These are phyloP conservation scores for Actenoides hombroni DNA, from an alignment of 2,113 vertebrate species.

Conservation along the genomic window DNA sequence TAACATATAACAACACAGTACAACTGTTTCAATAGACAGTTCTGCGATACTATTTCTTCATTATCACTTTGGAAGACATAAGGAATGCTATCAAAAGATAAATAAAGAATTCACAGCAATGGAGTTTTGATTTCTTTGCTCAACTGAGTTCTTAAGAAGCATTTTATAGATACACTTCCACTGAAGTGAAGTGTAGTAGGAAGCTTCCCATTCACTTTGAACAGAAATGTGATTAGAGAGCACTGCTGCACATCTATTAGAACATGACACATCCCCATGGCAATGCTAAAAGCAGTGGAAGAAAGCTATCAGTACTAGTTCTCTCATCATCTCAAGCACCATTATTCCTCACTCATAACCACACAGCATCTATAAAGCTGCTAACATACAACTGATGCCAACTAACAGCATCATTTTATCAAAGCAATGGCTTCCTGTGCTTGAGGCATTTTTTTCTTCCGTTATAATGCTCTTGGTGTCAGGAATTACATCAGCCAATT, in stretches of 20 bases:
- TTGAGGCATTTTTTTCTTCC: not conserved
- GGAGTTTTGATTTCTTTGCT: not conserved
- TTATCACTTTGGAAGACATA: not conserved
- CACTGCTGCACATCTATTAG: not conserved
- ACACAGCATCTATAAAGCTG: not conserved
- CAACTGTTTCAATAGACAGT: not conserved
- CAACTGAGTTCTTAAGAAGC: not conserved
- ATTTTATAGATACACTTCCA: not conserved
- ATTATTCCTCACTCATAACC: not conserved
- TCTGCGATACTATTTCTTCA: not conserved
- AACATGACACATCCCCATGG: not conserved
- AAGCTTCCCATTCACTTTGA: not conserved
- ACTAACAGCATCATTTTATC: not conserved
- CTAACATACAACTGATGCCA: not conserved
- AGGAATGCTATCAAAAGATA: not conserved
- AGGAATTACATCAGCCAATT: constrained; percentile 14
- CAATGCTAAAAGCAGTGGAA: not conserved
- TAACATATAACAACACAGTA: not conserved
- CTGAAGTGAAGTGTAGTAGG: not conserved
- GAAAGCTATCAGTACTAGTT: not conserved
- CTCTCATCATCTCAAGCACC: not conserved
- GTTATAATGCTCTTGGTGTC: not conserved
- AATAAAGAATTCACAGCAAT: not conserved
- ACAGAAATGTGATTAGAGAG: not conserved
- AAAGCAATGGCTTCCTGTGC: not conserved